Conservation (phyloP, 2,797 vertebrate species). For the Yasuhikotakia modesta region DNA sequence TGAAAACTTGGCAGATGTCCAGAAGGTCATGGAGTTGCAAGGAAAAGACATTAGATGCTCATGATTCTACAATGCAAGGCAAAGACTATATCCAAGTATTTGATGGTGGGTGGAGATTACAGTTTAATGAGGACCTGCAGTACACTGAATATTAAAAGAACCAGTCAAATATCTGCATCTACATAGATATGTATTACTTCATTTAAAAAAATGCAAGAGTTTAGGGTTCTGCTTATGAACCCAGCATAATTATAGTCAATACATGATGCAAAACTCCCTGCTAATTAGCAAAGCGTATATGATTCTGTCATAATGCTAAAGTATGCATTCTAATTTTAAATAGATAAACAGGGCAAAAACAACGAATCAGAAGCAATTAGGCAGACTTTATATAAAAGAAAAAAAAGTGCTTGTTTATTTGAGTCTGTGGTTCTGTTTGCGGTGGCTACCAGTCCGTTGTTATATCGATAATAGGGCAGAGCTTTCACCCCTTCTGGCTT, state of each 20-base stretch:
- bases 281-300: neutral
- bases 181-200: constrained; percentile 4
- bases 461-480: constrained; percentile 56
- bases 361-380: constrained; percentile 3
- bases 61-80: neutral
- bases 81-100: constrained; percentile 8
- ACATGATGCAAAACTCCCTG: neutral
- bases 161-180: neutral
- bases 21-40: constrained; percentile 15
- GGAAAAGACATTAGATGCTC: neutral
- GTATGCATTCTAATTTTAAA: neutral
- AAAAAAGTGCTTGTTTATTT: constrained; percentile 23
- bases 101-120: constrained; percentile 13
- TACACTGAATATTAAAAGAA: neutral
- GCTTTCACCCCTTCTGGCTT: constrained; percentile 55
- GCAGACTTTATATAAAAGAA: neutral
- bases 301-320: neutral
- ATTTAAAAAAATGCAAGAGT: neutral
- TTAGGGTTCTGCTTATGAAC: constrained; percentile 5
- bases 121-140: constrained; percentile 3
- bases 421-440: constrained; percentile 23
- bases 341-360: neutral
- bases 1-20: constrained; percentile 8
- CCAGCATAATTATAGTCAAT: neutral
- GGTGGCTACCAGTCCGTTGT: constrained; percentile 40